Conservation (phyloP, 2,797 vertebrate genomes). For the Xenopus petersii region DNA sequence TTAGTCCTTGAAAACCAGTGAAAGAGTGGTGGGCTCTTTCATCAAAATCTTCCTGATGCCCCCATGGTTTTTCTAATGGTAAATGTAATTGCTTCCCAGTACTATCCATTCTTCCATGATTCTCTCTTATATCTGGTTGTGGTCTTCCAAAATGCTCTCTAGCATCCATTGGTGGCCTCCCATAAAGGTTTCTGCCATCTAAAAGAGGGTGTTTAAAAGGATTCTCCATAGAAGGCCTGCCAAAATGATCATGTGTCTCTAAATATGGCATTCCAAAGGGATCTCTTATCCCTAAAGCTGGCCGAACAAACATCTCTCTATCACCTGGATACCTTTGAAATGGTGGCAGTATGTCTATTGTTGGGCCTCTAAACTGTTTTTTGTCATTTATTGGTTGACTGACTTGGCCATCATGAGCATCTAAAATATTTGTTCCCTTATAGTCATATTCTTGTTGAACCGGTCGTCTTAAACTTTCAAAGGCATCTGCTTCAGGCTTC, state of each 20-base stretch:
- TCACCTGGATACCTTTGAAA: slow-evolving; percentile 70
- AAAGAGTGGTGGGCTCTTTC: slow-evolving; percentile 81
- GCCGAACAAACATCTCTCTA: slow-evolving; percentile 68
- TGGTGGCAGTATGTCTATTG: slow-evolving; percentile 81
- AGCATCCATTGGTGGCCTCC: slow-evolving; percentile 71
- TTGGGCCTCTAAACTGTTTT: slow-evolving; percentile 69
- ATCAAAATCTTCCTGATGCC: slow-evolving; percentile 92
- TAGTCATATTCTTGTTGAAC: slow-evolving; percentile 11
- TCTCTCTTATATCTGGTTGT: slow-evolving; percentile 78
- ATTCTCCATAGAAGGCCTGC: slow-evolving; percentile 82
- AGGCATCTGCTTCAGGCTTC: slow-evolving; percentile 15
- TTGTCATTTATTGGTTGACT: slow-evolving; percentile 81
- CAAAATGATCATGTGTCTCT: slow-evolving; percentile 75
- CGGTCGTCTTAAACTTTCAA: slow-evolving; percentile 7
- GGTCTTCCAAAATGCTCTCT: slow-evolving; percentile 73
- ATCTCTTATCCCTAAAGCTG: slow-evolving; percentile 74
- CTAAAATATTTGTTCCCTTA: slow-evolving; percentile 8
- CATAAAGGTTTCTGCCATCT: slow-evolving; percentile 70
- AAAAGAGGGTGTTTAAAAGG: slow-evolving; percentile 66
- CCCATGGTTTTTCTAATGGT: slow-evolving; percentile 91
- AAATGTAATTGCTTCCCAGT: slow-evolving; percentile 84
- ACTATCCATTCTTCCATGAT: slow-evolving; percentile 70
- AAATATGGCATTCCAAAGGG: slow-evolving; percentile 69
- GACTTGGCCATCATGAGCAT: slow-evolving; percentile 11
- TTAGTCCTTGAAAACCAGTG: slow-evolving; percentile 71